Percentiles rank a stretch among this genome's conserved stretches.
Conservation (phyloP, 64 coral and sea anemone species). For the Actinia tenebrosa region DNA sequence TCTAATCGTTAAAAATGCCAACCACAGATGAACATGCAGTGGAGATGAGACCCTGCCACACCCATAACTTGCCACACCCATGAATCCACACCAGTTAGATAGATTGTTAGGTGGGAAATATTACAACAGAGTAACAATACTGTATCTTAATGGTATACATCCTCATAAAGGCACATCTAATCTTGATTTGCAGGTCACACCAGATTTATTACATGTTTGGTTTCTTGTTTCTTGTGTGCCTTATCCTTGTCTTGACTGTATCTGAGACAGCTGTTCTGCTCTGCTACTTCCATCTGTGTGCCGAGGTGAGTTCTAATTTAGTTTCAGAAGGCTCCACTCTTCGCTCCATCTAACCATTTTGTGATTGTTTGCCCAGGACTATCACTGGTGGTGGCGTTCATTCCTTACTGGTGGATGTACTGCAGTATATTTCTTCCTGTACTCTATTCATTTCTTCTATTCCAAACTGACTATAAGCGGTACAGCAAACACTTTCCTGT, state of each 20-base stretch:
- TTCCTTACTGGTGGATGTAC: slow-evolving; percentile 98
- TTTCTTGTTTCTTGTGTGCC: slow-evolving; percentile 89
- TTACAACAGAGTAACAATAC: too few species aligned
- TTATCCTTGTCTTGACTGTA: slow-evolving; percentile 86
- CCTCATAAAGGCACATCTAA: background rate
- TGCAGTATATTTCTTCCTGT: slow-evolving; percentile 88
- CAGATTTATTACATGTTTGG: slow-evolving; percentile 99
- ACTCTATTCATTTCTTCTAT: slow-evolving; percentile 94
- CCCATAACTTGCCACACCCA: too few species aligned
- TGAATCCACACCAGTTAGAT: too few species aligned
- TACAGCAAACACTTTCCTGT: slow-evolving; percentile 81
- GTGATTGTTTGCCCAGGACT: slow-evolving; percentile 43
- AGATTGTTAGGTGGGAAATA: too few species aligned
- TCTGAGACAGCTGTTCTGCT: slow-evolving; percentile 89
- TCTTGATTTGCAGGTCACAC: slow-evolving; percentile 68
- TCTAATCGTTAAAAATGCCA: too few species aligned
- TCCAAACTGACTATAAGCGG: slow-evolving; percentile 83
- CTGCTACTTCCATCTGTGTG: slow-evolving; percentile 99
- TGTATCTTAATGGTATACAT: too few species aligned
- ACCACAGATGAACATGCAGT: too few species aligned
- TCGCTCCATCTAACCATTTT: background rate
- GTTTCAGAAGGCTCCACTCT: background rate
- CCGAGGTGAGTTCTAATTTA: slow-evolving; percentile 59
- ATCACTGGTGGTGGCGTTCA: slow-evolving; percentile 99
- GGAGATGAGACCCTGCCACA: too few species aligned